A percentile compares a stretch with the other conserved stretches of the same genome.
These are phyloP conservation scores for Drosophila murphyi DNA, from an alignment of 1,140 invertebrate genomes.

Conservation along the genomic window DNA sequence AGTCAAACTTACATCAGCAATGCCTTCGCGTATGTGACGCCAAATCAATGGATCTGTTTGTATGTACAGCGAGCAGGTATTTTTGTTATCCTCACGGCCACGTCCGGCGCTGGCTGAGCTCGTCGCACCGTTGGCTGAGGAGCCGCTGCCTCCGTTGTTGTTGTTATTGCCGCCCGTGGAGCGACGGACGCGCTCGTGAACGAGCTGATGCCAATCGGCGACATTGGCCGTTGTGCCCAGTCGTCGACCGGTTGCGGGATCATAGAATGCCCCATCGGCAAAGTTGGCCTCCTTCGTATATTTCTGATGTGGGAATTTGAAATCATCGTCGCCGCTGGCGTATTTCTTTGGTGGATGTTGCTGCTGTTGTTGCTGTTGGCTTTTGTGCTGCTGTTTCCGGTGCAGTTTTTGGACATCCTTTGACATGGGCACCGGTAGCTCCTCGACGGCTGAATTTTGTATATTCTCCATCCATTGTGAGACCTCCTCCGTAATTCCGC, in stretches of 20 bases:
- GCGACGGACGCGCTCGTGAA: constrained; percentile 78
- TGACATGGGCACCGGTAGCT: constrained; percentile 82
- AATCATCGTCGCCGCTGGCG: constrained; percentile 73
- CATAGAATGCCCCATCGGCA: constrained; percentile 75
- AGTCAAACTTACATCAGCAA: constrained; percentile 87
- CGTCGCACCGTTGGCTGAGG: constrained; percentile 74
- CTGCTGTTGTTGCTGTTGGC: constrained; percentile 75
- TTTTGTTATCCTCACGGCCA: constrained; percentile 89
- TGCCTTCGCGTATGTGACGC: constrained; percentile 92
- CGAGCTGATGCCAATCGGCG: constrained; percentile 76
- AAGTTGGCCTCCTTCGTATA: constrained; percentile 84
- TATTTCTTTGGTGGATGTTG: constrained; percentile 84
- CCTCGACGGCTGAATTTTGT: constrained; percentile 91
- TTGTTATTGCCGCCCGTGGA: constrained; percentile 84
- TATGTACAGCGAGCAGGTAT: constrained; percentile 97
- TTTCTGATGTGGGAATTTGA: constrained; percentile 84
- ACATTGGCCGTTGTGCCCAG: constrained; percentile 63
- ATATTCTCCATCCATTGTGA: constrained; percentile 96
- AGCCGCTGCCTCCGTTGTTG: constrained; percentile 85
- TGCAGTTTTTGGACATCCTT: constrained; percentile 78
- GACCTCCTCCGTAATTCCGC: constrained; percentile 94
- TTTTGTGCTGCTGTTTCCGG: constrained; percentile 78
- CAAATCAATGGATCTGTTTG: constrained; percentile 99
- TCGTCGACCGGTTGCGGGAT: constrained; percentile 72
- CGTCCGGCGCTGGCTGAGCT: constrained; percentile 83